Conservation (phyloP, 2,113 vertebrate genomes). For the Serinus canaria region DNA sequence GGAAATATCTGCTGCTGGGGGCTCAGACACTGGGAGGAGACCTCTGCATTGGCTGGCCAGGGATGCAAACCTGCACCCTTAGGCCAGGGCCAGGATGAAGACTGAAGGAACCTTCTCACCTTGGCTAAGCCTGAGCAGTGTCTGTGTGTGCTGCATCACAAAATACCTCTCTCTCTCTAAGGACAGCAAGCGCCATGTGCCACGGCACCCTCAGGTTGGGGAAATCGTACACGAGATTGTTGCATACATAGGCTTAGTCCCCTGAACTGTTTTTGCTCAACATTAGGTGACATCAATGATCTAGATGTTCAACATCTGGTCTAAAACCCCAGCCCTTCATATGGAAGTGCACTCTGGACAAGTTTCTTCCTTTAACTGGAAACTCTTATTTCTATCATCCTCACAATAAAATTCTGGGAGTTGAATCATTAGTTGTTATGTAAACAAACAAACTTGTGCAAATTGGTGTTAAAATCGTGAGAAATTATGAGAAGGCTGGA, state of each 20-base stretch:
- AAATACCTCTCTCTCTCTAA: not conserved
- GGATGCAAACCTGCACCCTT: fast-evolving
- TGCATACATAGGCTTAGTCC: not conserved
- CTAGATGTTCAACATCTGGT: not conserved
- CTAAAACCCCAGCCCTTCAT: not conserved
- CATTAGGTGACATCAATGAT: not conserved
- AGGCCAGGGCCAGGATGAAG: fast-evolving
- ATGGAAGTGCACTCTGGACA: not conserved
- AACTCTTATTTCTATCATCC: not conserved
- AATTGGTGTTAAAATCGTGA: not conserved
- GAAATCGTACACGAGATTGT: fast-evolving
- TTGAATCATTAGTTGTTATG: not conserved
- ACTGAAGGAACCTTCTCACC: fast-evolving
- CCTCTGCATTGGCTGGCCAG: not conserved
- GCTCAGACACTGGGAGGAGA: fast-evolving
- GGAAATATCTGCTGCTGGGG: not conserved
- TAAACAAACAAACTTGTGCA: not conserved
- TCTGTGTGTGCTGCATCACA: not conserved
- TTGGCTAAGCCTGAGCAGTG: not conserved
- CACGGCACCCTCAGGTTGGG: fast-evolving
- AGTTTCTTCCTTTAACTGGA: not conserved
- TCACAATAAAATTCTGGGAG: not conserved
- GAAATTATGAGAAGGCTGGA: not conserved
- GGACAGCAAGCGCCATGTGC: not conserved
- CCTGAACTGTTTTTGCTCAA: not conserved